These are phyloP conservation scores for Trachymyrmex cornetzi DNA, from an alignment of 1,140 invertebrate genomes.

Conservation along the genomic window DNA sequence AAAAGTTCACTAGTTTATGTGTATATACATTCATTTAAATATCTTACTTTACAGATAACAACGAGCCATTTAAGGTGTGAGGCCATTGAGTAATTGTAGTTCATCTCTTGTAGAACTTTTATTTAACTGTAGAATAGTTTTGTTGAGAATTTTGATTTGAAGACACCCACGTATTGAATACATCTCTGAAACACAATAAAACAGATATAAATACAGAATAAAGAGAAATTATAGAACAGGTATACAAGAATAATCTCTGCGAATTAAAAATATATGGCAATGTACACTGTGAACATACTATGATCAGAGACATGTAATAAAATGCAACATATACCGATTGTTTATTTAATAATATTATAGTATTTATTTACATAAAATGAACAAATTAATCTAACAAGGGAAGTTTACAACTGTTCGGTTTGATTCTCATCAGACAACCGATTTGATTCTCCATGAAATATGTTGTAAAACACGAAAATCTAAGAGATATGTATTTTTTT, in stretches of 20 bases:
- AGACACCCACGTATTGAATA: conserved; percentile 96
- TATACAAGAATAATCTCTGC: not conserved
- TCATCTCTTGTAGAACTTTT: conserved; percentile 75
- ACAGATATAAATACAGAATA: not conserved
- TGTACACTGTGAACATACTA: not conserved
- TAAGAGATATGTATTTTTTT: too few relatives aligned
- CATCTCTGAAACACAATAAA: conserved; percentile 90
- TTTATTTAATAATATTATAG: not conserved
- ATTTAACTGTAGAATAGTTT: conserved; percentile 89
- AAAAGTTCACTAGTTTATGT: conserved; percentile 69
- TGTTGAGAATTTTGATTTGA: conserved; percentile 92
- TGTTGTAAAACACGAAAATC: too few relatives aligned
- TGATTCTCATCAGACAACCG: too few relatives aligned
- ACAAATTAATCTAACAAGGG: not conserved
- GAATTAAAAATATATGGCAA: conserved; percentile 14
- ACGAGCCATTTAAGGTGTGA: conserved; percentile 49
- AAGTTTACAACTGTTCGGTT: too few relatives aligned
- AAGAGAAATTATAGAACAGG: conserved; percentile 10
- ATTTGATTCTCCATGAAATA: too few relatives aligned
- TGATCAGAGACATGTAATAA: not conserved
- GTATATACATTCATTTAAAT: conserved; percentile 69
- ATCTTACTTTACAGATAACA: conserved; percentile 73
- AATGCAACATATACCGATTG: not conserved
- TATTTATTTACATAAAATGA: conserved; percentile 5
- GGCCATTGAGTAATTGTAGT: conserved; percentile 64